Conservation (phyloP, 2,113 vertebrate species). For the Sturnira hondurensis region DNA sequence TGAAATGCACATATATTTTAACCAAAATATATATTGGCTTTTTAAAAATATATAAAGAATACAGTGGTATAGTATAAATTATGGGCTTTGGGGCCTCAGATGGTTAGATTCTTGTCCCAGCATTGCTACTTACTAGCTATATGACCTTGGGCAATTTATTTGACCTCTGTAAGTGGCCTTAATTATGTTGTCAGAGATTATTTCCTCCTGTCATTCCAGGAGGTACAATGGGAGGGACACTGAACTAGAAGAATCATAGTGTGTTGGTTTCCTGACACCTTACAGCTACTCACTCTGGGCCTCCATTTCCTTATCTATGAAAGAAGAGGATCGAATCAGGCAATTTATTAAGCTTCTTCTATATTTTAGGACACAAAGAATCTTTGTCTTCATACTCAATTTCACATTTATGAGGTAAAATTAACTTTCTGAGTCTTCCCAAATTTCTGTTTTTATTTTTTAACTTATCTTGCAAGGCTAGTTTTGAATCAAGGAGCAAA, state of each 20-base stretch:
- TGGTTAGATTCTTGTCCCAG: not conserved
- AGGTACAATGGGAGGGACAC: not conserved
- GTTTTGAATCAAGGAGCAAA: not conserved
- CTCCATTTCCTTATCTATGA: not conserved
- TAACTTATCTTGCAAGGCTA: not conserved
- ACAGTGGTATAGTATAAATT: not conserved
- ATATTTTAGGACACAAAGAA: not conserved
- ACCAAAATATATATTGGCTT: not conserved
- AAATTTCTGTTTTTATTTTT: not conserved
- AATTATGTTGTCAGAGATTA: constrained; percentile 52
- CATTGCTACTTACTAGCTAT: not conserved
- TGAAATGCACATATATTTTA: constrained; percentile 7
- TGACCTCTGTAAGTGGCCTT: constrained; percentile 33
- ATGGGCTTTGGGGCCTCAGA: not conserved
- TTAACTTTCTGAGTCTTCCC: not conserved
- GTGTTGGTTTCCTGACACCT: not conserved
- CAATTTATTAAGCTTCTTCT: not conserved
- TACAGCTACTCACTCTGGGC: not conserved
- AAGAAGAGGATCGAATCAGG: not conserved
- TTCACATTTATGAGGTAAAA: not conserved
- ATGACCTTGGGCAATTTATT: constrained; percentile 11
- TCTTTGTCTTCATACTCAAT: not conserved
- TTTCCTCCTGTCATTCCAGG: constrained; percentile 47
- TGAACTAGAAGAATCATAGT: not conserved
- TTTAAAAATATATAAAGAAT: not conserved